phyloP scores from a whole-genome alignment of 2,888 invertebrate genomes.

The Synanthedon myopaeformis region DNA sequence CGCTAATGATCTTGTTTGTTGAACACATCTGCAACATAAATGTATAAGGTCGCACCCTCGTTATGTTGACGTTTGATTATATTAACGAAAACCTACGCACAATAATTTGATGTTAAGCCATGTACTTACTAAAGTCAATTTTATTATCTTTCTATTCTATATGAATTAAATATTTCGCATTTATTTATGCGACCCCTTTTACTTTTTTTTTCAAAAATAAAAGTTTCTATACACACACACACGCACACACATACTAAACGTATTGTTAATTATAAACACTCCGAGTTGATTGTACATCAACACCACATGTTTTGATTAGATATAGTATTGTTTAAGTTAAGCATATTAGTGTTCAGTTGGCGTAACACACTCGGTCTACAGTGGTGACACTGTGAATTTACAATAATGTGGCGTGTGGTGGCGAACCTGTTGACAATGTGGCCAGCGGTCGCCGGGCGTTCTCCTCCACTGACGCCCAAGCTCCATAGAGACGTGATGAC shows the following conservation, averaged over 20 bases:
- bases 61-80: neutral
- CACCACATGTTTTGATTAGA: no score
- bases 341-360: neutral
- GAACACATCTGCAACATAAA: neutral
- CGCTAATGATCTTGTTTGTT: neutral
- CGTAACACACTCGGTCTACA: neutral
- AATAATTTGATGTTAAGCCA: neutral
- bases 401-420: constrained; percentile 3
- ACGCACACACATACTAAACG: no score
- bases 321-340: no score
- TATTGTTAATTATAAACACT: no score
- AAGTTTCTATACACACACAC: no score
- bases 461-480: constrained; percentile 11
- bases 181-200: no score
- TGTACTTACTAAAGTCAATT: neutral
- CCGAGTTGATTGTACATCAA: no score
- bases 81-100: neutral
- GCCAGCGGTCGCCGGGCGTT: constrained; percentile 7
- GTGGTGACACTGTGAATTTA: neutral
- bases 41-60: neutral
- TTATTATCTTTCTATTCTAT: neutral
- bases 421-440: constrained; percentile 9
- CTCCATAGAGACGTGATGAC: constrained; percentile 37
- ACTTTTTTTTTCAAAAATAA: no score
- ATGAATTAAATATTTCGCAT: no score